phyloP scores from a whole-genome alignment of 2,888 invertebrate genomes.

The Agriotes lineatus region DNA sequence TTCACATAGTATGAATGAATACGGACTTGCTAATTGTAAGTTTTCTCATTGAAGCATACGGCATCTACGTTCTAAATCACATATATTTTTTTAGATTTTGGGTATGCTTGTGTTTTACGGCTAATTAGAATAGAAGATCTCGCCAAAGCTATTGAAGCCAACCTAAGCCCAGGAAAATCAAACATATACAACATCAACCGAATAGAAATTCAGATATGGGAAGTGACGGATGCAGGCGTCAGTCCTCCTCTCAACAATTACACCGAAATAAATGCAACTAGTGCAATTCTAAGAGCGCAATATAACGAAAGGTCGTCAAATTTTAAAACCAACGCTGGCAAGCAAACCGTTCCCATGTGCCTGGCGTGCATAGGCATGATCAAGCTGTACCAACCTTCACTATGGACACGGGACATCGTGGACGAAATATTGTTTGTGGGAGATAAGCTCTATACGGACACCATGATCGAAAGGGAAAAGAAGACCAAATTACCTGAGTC shows the following conservation, averaged over 20 bases:
- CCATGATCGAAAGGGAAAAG: slow-evolving; percentile 52
- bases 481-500: slow-evolving; percentile 46
- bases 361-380: slow-evolving; percentile 60
- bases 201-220: slow-evolving; percentile 54
- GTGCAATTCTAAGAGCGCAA: slow-evolving; percentile 62
- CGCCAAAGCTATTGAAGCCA: slow-evolving; percentile 59
- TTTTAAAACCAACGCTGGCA: slow-evolving; percentile 56
- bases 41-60: background rate
- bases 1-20: slow-evolving; percentile 71
- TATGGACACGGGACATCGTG: slow-evolving; percentile 59
- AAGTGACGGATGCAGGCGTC: slow-evolving; percentile 55
- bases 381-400: slow-evolving; percentile 54
- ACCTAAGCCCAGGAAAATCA: slow-evolving; percentile 56
- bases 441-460: slow-evolving; percentile 56
- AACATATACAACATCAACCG: slow-evolving; percentile 60
- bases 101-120: slow-evolving; percentile 65
- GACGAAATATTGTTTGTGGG: slow-evolving; percentile 61
- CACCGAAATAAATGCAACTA: slow-evolving; percentile 59
- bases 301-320: slow-evolving; percentile 52
- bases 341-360: slow-evolving; percentile 62
- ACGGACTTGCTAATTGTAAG: slow-evolving; percentile 65
- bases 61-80: background rate
- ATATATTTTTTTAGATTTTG: slow-evolving; percentile 55
- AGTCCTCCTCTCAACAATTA: slow-evolving; percentile 65
- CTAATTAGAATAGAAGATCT: slow-evolving; percentile 59